These are phyloP conservation scores for Pterois miles DNA, from an alignment of 2,797 vertebrate species.

Conservation along the genomic window DNA sequence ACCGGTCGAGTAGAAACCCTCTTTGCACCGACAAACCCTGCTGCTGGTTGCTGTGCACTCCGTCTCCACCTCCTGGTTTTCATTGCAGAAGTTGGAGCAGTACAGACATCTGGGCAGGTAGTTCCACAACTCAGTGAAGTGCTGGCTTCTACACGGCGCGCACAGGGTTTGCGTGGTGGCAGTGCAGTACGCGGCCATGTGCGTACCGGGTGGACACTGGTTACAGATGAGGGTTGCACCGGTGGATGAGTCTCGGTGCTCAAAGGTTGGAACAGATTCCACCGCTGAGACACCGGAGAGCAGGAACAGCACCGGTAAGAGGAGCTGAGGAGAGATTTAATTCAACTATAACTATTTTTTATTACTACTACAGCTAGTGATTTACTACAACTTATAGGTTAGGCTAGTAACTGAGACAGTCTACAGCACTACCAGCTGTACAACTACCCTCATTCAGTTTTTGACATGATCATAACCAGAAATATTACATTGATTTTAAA, in stretches of 20 bases:
- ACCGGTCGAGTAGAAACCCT: constrained; percentile 57
- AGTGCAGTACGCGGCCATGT: constrained; percentile 70
- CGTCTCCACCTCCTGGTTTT: constrained; percentile 69
- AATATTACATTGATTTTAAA: neutral
- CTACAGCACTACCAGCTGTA: neutral
- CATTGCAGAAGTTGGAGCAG: constrained; percentile 73
- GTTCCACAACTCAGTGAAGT: constrained; percentile 80
- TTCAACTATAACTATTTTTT: neutral
- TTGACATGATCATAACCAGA: neutral
- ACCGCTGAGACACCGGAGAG: neutral
- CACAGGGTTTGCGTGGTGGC: constrained; percentile 67
- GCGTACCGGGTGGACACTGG: constrained; percentile 68
- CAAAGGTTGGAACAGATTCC: constrained; percentile 41
- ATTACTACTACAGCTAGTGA: neutral
- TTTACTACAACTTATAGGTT: neutral
- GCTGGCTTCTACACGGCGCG: constrained; percentile 27
- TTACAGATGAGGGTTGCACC: constrained; percentile 52
- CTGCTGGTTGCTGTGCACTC: constrained; percentile 70
- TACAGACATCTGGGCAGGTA: constrained; percentile 80
- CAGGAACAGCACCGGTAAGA: constrained; percentile 37
- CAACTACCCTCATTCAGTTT: neutral
- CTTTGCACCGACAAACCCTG: constrained; percentile 78
- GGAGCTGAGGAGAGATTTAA: constrained; percentile 45
- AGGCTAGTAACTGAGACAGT: neutral
- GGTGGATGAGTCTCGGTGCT: constrained; percentile 21